These are phyloP conservation scores for Kradibia gibbosae DNA, from an alignment of 1,140 invertebrate genomes.

Conservation along the genomic window DNA sequence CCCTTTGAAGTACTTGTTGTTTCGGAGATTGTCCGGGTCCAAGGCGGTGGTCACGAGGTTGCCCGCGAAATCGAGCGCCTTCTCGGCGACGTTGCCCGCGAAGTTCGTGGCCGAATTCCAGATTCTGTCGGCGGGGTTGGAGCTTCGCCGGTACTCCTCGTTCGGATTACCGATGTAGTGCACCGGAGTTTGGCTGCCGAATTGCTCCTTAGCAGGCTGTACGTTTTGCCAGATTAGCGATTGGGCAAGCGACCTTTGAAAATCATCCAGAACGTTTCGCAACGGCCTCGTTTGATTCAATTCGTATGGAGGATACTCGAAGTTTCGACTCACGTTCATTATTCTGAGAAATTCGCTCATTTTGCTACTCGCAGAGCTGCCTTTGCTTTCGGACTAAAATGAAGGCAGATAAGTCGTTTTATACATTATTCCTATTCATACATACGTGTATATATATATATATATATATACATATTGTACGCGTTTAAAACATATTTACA, in stretches of 20 bases:
- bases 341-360: constrained; percentile 12
- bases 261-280: background rate
- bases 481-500: background rate
- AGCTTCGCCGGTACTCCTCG: background rate
- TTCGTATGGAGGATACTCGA: background rate
- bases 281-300: background rate
- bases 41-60: background rate
- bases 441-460: too few species aligned
- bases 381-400: background rate
- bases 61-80: background rate
- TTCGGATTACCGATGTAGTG: background rate
- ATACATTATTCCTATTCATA: too few species aligned
- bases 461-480: background rate
- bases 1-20: background rate
- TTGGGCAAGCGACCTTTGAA: constrained; percentile 16
- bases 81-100: background rate
- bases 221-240: constrained; percentile 11
- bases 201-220: background rate
- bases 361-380: background rate
- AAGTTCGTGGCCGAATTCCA: background rate
- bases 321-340: constrained; percentile 15
- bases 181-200: background rate
- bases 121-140: background rate
- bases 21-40: background rate
- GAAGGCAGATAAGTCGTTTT: background rate